A percentile compares a stretch with the other conserved stretches of the same genome.
phyloP scores from a whole-genome alignment of 2,797 vertebrate species.

The Clarias fuscus region DNA sequence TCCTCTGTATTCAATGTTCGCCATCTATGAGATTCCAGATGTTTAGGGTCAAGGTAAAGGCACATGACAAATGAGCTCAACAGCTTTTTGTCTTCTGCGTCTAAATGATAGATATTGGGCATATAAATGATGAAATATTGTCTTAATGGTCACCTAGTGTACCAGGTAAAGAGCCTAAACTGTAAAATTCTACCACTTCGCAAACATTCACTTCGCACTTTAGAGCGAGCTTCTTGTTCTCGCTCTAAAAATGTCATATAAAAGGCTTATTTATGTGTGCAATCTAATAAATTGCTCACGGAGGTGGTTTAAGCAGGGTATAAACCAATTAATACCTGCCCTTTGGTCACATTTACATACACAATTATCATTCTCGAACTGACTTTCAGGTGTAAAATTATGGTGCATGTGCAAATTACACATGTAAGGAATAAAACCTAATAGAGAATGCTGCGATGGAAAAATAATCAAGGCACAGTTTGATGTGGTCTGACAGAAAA shows the following conservation, averaged over 20 bases:
- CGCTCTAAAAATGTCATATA: not conserved
- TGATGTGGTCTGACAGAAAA: not conserved
- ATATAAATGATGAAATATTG: too few species aligned
- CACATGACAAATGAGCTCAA: not conserved
- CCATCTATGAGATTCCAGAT: not conserved
- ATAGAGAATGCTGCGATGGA: not conserved
- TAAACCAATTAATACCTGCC: constrained; percentile 3
- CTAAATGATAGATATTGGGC: not conserved
- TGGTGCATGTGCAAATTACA: not conserved
- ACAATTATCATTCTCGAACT: constrained; percentile 8
- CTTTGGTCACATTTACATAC: not conserved
- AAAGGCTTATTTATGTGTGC: not conserved
- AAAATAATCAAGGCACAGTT: not conserved
- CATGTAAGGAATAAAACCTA: not conserved
- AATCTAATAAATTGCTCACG: not conserved
- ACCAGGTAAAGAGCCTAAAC: not conserved
- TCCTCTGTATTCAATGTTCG: not conserved
- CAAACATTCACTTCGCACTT: too few species aligned
- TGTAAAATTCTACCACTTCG: not conserved
- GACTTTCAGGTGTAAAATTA: not conserved
- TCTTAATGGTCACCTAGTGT: not conserved
- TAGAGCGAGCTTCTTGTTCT: too few species aligned
- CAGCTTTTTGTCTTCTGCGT: not conserved
- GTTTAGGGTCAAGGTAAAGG: not conserved
- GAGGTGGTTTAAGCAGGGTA: not conserved